These are phyloP conservation scores for Chymomyza costata DNA, from an alignment of 1,140 invertebrate genomes.

Conservation along the genomic window DNA sequence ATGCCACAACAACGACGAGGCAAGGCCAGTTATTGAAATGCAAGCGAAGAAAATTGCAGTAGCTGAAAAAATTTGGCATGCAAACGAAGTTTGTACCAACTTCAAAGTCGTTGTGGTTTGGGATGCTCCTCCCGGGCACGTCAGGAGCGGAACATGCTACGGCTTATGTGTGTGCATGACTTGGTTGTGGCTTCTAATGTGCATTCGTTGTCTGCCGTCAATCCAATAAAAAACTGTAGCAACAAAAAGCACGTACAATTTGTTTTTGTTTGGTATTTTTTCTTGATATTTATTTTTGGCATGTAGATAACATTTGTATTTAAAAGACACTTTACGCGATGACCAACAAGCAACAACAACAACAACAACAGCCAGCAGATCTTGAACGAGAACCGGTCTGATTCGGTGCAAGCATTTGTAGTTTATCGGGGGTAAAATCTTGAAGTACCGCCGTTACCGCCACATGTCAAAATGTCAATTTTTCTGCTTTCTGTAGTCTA, in stretches of 20 bases:
- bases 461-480: constrained; percentile 72
- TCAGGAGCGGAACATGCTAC: constrained; percentile 26
- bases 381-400: constrained; percentile 25
- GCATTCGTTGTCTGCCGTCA: constrained; percentile 64
- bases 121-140: too few relatives aligned
- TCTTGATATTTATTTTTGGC: constrained; percentile 16
- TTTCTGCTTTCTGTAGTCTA: constrained; percentile 40
- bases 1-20: too few relatives aligned
- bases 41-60: constrained; percentile 42
- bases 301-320: constrained; percentile 64
- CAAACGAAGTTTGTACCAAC: too few relatives aligned
- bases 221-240: constrained; percentile 64
- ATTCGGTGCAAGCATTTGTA: constrained; percentile 49
- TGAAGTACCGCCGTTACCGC: constrained; percentile 45
- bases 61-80: constrained; percentile 47
- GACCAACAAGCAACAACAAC: background rate
- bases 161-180: constrained; percentile 30
- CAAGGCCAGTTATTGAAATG: constrained; percentile 57
- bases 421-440: constrained; percentile 66
- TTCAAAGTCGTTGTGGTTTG: too few relatives aligned
- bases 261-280: background rate
- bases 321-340: constrained; percentile 64
- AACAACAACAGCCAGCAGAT: background rate
- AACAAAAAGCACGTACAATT: constrained; percentile 48
- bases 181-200: constrained; percentile 52